Evolutionary conservation across 2,888 invertebrate genomes (phyloP).

Genomic region (Octodonta nipae): DNA sequence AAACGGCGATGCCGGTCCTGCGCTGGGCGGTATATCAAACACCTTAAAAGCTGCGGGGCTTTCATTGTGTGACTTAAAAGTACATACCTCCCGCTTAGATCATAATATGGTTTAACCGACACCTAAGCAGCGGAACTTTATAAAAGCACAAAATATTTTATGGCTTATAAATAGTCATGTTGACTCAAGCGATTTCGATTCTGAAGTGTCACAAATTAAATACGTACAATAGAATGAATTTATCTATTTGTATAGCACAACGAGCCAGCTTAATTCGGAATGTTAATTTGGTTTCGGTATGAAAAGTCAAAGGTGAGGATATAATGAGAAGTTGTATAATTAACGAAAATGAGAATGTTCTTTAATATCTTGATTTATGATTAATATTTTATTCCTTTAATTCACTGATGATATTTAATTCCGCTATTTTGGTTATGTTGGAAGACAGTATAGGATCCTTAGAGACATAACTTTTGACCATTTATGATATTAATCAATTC

Average conservation of each 20-base stretch:
- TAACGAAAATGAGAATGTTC: too few species aligned
- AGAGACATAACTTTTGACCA: too few species aligned
- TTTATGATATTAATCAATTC: too few species aligned
- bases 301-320: too few species aligned
- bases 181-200: constrained; percentile 20
- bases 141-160: constrained; percentile 31
- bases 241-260: constrained; percentile 1
- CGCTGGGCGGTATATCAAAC: constrained; percentile 33
- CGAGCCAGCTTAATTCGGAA: not conserved
- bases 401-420: too few species aligned
- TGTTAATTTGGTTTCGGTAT: not conserved
- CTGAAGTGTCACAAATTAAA: constrained; percentile 17
- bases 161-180: constrained; percentile 24
- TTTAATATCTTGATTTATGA: too few species aligned
- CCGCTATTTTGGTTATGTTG: too few species aligned
- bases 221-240: constrained; percentile 6
- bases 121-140: constrained; percentile 32
- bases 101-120: constrained; percentile 35
- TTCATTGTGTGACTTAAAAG: constrained; percentile 33
- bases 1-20: constrained; percentile 23
- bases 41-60: constrained; percentile 29
- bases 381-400: too few species aligned
- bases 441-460: too few species aligned
- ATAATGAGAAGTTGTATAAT: too few species aligned
- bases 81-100: constrained; percentile 33